Evolutionary conservation across 2,797 vertebrate genomes (phyloP), one percentile per base, ranked within the genome.

Genomic region (Buphagus erythrorhynchus): DNA sequence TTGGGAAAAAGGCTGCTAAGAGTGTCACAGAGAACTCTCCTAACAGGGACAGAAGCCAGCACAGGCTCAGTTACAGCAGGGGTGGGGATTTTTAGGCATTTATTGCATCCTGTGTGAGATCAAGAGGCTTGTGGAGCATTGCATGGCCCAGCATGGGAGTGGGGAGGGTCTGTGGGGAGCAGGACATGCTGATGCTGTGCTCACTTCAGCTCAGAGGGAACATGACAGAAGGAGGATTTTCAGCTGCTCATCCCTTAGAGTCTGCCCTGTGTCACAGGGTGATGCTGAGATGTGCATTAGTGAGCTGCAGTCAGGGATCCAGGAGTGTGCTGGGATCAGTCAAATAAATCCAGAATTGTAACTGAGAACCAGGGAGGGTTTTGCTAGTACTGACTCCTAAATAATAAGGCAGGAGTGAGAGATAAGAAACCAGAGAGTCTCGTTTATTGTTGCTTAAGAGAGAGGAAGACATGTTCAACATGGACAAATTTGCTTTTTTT

Each of bases 171-270:
- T 7, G 3, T 0, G 1, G 59, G 74, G 36, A 85, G n/a, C n/a
- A 69, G 54, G 55, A 35, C 0, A 0, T 22, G 36, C 36, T 1
- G 10, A n/a, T 7, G 20, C 38, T 1, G 1, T 0, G 0, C 82
- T 52, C 73, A 12, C 22, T 84, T 36, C 0, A 0, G 31, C 86
- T 79, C 49, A 13, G 57, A 49, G 46, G 71, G 58, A 82, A 58
- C 48, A 9, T 1, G 36, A 46, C 6, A 66, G 66, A 42, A 75
- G 42, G 24, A 86, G 49, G n/a, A 49, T 57, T 92, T 65, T 59
- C 55, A 67, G 63, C 48, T 67, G 40, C 59, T 84, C 0, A 0
- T 45, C 19, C 57, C 57, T 92, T 57, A 57, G 80, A 61, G 59
- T 26, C 25, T 48, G 61, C 43, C n/a, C 43, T 0, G 0, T 63